phyloP scores from a whole-genome alignment of 2,888 invertebrate species.

The Rosalia funebris region DNA sequence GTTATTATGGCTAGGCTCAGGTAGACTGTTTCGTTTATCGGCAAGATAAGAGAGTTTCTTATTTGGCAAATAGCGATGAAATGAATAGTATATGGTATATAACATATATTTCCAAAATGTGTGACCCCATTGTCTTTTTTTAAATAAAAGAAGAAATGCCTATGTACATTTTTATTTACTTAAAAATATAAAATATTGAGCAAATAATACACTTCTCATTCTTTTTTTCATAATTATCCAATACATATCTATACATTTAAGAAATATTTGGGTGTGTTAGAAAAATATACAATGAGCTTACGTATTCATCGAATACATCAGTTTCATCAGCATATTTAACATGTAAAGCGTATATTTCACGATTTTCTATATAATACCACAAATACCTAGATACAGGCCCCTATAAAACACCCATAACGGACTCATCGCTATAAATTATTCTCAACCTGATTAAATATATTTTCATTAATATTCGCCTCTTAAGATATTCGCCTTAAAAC shows the following conservation, averaged over 20 bases:
- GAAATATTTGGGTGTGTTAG: slow-evolving; percentile 13
- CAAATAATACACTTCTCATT: slow-evolving; percentile 15
- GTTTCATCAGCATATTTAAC: slow-evolving; percentile 16
- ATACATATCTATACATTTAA: not conserved
- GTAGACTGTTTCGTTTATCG: too few species aligned
- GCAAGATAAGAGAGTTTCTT: too few species aligned
- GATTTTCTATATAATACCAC: slow-evolving; percentile 9
- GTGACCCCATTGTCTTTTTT: too few species aligned
- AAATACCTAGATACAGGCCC: slow-evolving; percentile 15
- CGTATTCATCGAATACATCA: slow-evolving; percentile 23
- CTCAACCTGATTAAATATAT: not conserved
- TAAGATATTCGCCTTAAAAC: too few species aligned
- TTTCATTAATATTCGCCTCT: not conserved
- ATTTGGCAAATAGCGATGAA: too few species aligned
- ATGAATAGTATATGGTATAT: too few species aligned
- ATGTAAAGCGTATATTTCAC: slow-evolving; percentile 23
- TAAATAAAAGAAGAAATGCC: too few species aligned
- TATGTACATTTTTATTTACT: slow-evolving; percentile 24
- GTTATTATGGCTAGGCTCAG: too few species aligned
- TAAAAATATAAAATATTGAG: slow-evolving; percentile 33
- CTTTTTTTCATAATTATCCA: not conserved
- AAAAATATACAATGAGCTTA: slow-evolving; percentile 25
- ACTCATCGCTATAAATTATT: not conserved
- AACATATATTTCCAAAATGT: too few species aligned
- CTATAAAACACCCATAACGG: slow-evolving; percentile 5